Base-by-base conservation (phyloP, 2,113 vertebrate species). In the Xenotilapia longispinis region DNA sequence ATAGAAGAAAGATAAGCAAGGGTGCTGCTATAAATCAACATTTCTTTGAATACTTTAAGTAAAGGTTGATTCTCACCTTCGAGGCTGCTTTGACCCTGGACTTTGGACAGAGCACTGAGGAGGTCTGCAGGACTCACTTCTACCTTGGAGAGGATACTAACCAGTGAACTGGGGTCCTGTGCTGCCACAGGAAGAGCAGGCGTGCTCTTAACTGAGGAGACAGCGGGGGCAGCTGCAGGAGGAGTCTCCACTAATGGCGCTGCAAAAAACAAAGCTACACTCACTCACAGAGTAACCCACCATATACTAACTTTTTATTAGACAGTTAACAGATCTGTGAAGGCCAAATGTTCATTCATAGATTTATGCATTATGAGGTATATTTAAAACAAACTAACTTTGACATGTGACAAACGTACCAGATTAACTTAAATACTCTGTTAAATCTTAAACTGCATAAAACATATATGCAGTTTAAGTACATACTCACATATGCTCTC, bases 51-150 rank as follows among this genome's bases (percentile, higher is more conserved):
- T 9, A 36, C 9, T 8, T 7, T 78, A 53, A 75, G 60, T 19
- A 8, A 19, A 3, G 73, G 7, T 6, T 14, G 12, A 6, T 57
- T 81, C 92, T 97, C 96, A 99, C 98, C 98, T 96, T 98, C 97
- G 86, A 97, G 65, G 0, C 96, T 96, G 2, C 97, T 95, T 87
- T 97, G 97, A 3, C 96, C 93, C 93, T 98, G 98, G 28, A 97
- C 98, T 97, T 98, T 99, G 90, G 98, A 98, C 87, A 99, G 97
- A 33, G 97, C 98, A 0, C 97, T 97, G 19, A 99, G 93, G 89
- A 99, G 97, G 55, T 97, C 97, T 90, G 97, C 97, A 0, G 98
- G 97, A 90, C 96, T 98, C 93, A 99, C 95, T 57, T 99, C 98
- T 55, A 99, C 98, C 81, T 98, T 97, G 28, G 99, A 98, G 53